A percentile compares a stretch with the other conserved stretches of the same genome.
These are phyloP conservation scores for Macrotus californicus DNA, from an alignment of 2,113 vertebrate genomes.

Conservation along the genomic window DNA sequence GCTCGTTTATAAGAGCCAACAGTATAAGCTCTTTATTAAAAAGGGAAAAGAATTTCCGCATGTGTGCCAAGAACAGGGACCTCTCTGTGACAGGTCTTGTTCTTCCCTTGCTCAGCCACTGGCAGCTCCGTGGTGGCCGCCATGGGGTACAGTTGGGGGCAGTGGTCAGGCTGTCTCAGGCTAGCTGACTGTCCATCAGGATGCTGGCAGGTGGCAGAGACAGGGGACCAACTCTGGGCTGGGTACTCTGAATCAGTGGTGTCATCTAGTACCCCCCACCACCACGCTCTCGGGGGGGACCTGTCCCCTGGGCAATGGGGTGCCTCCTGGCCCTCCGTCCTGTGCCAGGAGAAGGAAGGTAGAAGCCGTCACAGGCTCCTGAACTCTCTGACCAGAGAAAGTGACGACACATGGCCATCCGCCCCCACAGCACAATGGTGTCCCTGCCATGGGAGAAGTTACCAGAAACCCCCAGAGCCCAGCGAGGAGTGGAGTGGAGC, in stretches of 20 bases:
- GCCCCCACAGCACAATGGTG: not conserved
- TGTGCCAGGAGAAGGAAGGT: not conserved
- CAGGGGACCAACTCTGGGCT: not conserved
- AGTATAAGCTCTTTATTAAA: not conserved
- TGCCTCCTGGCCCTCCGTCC: not conserved
- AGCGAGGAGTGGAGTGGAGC: not conserved
- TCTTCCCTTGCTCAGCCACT: not conserved
- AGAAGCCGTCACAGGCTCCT: not conserved
- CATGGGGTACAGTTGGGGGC: rapidly evolving
- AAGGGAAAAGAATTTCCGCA: not conserved
- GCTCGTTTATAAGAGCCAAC: not conserved
- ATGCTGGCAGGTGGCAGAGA: not conserved
- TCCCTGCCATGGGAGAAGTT: not conserved
- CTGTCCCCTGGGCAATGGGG: not conserved
- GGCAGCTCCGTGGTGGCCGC: too few relatives aligned
- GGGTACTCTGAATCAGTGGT: not conserved
- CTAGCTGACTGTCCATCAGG: not conserved
- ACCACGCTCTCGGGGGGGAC: rapidly evolving
- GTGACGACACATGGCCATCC: not conserved
- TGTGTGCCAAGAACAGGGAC: not conserved
- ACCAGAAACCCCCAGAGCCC: conserved; percentile 7
- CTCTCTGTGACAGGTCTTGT: too few relatives aligned
- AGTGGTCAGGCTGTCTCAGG: too few relatives aligned
- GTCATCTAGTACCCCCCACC: not conserved
- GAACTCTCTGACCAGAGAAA: not conserved